Base-by-base conservation (phyloP, 2,113 vertebrate genomes). In the Urocynchramus pylzowi region DNA sequence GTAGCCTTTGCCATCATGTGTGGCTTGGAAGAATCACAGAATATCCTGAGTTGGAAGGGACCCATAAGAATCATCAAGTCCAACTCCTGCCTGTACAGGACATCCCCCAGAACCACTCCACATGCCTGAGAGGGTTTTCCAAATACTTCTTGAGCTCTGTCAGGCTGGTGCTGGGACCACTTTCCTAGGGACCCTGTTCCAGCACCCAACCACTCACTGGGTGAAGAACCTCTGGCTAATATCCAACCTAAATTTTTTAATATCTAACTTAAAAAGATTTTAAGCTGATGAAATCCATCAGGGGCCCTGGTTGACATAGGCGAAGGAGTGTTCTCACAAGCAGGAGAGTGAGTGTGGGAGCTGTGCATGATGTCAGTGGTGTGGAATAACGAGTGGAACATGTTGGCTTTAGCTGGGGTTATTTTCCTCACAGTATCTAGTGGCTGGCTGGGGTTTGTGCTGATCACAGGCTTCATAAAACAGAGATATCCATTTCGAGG, bases 121-220 rank as follows among this genome's bases (percentile, higher is more conserved):
- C 0, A 0, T 47, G n/a, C 21, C 11, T 0, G 0, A 31, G n/a
- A 61, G 10, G 0, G 0, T 28, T 27, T 18, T 22, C 26, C 22
- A 63, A 63, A 24, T 4, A 3, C 18, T 42, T 33, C 9, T 31
- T 63, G 41, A 42, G 13, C 15, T 75, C 28, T 42, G 8, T 22
- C 41, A 69, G 53, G 16, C 41, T 56, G 41, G 26, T 37, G 56
- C 35, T 33, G 18, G 19, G 26, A n/a, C 19, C 30, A 20, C 21
- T 35, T 18, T 26, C 11, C 41, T 54, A 16, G 15, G 17, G 10
- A 41, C 8, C 6, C 22, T 33, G 30, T 31, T 47, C n/a, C 21
- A 35, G 41, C 28, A 52, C 21, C 39, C 30, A 42, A 3, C 17
- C 35, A 54, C 22, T 9, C 37, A 65, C 27, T 19, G 35, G 15